Evolutionary conservation across 2,797 vertebrate genomes (phyloP).

Genomic region (Oceanodroma leucorhoa): DNA sequence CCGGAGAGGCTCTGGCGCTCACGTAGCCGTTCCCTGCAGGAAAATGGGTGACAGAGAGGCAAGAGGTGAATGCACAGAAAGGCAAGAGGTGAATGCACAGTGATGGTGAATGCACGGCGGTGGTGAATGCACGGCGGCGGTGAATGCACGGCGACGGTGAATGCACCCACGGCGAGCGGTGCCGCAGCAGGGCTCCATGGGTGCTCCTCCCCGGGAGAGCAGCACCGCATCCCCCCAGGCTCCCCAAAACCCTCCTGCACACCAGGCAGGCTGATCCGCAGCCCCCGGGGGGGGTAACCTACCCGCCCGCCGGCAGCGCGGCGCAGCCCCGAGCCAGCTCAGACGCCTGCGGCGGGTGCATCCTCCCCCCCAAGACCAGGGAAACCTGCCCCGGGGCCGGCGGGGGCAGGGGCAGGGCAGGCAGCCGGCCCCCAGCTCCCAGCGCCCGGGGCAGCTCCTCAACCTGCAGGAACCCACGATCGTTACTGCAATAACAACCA

Average conservation of each 20-base stretch:
- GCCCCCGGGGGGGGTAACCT: neutral
- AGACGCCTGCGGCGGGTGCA: neutral
- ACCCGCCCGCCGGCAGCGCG: neutral
- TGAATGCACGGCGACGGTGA: too few relatives aligned
- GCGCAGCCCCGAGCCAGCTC: neutral
- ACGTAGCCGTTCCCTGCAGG: constrained; percentile 90
- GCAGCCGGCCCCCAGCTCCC: neutral
- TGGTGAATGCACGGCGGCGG: neutral
- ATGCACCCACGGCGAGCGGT: accelerated
- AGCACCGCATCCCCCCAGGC: neutral
- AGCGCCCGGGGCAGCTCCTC: neutral
- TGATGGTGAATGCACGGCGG: too few relatives aligned
- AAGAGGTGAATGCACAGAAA: neutral
- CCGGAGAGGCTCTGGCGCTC: constrained; percentile 92
- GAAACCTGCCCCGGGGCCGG: too few relatives aligned
- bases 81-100: neutral
- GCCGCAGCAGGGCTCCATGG: accelerated
- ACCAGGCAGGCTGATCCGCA: accelerated
- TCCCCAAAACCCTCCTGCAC: neutral
- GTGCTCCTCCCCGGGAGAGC: neutral
- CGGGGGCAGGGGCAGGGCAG: neutral
- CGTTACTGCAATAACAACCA: neutral
- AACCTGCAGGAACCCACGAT: neutral
- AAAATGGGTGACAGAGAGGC: neutral
- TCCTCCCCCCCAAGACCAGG: neutral